These are phyloP conservation scores for Bombycilla garrulus DNA, from an alignment of 2,113 vertebrate genomes.

Conservation along the genomic window DNA sequence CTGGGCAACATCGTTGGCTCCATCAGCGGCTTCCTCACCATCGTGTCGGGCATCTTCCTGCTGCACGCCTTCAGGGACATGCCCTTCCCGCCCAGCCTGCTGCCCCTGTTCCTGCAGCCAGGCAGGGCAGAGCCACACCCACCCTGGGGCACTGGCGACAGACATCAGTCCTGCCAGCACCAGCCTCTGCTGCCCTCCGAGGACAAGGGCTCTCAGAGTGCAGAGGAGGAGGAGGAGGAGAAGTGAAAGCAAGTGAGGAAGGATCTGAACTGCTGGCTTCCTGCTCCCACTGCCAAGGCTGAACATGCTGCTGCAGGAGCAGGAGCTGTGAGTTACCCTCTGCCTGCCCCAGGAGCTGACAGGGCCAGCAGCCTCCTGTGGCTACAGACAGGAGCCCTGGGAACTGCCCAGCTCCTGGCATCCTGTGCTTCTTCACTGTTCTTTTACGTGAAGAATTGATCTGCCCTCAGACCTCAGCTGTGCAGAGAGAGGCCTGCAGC, in stretches of 20 bases:
- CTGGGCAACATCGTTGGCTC: constrained; percentile 71
- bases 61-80: constrained; percentile 80
- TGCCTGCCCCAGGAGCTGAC: neutral
- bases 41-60: constrained; percentile 81
- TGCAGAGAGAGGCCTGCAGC: neutral
- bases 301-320: neutral
- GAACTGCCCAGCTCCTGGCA: neutral
- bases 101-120: constrained; percentile 75
- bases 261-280: neutral
- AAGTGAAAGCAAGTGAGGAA: neutral
- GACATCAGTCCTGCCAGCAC: neutral
- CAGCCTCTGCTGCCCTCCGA: constrained; percentile 49
- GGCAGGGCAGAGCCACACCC: neutral
- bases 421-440: neutral
- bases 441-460: neutral
- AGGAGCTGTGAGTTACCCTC: neutral
- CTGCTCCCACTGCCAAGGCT: neutral
- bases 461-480: accelerated
- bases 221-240: constrained; percentile 17
- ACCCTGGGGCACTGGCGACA: neutral
- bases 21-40: constrained; percentile 83
- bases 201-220: neutral
- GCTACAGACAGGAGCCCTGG: neutral
- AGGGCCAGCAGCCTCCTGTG: neutral
- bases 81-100: constrained; percentile 69